A percentile compares a stretch with the other conserved stretches of the same genome.
Evolutionary conservation across 2,113 vertebrate genomes (phyloP).

Genomic region (Tragulus kanchil): DNA sequence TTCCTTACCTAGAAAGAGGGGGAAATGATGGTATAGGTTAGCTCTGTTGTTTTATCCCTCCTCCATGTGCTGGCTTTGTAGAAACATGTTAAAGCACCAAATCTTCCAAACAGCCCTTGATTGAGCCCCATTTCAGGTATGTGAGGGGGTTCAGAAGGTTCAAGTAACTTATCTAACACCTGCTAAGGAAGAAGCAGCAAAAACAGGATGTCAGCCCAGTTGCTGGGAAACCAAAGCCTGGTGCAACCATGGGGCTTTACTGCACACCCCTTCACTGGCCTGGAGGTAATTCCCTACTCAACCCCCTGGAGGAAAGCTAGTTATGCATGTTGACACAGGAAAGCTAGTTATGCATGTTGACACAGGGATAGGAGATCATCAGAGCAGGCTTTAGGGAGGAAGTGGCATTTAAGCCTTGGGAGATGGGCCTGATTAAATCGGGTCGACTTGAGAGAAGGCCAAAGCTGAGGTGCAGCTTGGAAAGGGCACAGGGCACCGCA

Average conservation of each 20-base stretch:
- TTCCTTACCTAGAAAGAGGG: background rate
- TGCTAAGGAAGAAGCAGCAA: background rate
- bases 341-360: background rate
- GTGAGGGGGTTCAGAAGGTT: background rate
- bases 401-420: background rate
- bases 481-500: background rate
- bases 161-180: background rate
- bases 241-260: background rate
- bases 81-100: rapidly evolving
- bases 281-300: background rate
- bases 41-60: background rate
- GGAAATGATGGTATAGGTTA: too few relatives aligned
- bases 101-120: background rate
- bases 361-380: background rate
- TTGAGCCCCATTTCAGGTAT: background rate
- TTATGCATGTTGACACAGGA: rapidly evolving
- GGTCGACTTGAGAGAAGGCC: background rate
- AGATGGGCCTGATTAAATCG: background rate
- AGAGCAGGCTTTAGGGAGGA: background rate
- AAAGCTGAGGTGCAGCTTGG: background rate
- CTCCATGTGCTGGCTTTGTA: background rate
- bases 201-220: background rate
- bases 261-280: rapidly evolving
- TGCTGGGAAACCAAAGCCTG: background rate
- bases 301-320: background rate